A percentile compares a stretch with the other conserved stretches of the same genome.
Evolutionary conservation across 92 coral and sea anemone species (phyloP).

Genomic region (Heteractis magnifica): DNA sequence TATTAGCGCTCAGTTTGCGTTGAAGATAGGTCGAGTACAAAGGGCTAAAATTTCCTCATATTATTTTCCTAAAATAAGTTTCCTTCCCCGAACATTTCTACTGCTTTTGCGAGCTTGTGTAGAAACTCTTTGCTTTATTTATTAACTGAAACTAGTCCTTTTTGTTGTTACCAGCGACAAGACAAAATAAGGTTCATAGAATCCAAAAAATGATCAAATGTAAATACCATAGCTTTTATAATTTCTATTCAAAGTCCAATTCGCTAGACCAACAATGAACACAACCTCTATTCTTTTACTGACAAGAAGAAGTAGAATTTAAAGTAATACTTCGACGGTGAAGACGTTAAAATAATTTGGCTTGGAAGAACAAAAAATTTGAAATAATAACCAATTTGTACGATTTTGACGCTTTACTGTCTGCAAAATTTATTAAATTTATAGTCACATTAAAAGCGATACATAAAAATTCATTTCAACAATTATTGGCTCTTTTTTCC

Average conservation of each 20-base stretch:
- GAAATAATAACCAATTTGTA: background rate
- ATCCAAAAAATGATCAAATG: background rate
- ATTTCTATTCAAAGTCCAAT: background rate
- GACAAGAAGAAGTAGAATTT: background rate
- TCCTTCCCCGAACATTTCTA: background rate
- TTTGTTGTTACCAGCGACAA: background rate
- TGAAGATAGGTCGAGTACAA: background rate
- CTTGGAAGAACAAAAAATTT: background rate
- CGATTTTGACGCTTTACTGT: background rate
- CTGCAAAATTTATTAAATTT: no score
- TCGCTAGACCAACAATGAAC: background rate
- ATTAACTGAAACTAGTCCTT: background rate
- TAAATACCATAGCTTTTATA: background rate
- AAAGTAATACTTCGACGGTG: background rate
- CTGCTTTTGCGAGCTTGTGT: background rate
- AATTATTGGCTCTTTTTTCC: no score
- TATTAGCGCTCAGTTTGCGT: background rate
- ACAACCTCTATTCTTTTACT: background rate
- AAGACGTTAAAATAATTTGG: background rate
- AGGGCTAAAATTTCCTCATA: background rate
- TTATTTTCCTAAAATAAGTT: background rate
- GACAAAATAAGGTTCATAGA: background rate
- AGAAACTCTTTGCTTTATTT: background rate
- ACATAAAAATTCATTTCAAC: no score
- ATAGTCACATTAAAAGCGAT: no score